Percentiles rank a stretch among this genome's conserved stretches.
phyloP scores from a whole-genome alignment of 2,888 invertebrate species.

The Ypsolopha sequella region DNA sequence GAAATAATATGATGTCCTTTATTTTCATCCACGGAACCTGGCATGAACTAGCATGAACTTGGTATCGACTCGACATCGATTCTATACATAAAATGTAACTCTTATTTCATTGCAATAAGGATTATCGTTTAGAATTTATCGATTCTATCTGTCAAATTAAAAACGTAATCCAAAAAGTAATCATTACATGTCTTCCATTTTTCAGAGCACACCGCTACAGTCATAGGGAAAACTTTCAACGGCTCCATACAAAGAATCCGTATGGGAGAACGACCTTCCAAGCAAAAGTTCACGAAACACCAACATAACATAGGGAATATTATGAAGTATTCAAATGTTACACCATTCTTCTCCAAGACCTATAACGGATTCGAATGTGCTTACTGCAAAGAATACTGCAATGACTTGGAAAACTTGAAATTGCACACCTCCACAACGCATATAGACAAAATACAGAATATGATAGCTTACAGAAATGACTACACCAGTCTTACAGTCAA shows the following conservation, averaged over 20 bases:
- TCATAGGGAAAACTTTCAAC: too few relatives aligned
- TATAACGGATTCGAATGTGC: slow-evolving; percentile 58
- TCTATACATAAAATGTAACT: too few relatives aligned
- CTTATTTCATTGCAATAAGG: too few relatives aligned
- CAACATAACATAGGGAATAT: slow-evolving; percentile 54
- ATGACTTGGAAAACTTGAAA: slow-evolving; percentile 36
- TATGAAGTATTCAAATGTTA: slow-evolving; percentile 50
- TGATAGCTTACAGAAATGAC: slow-evolving; percentile 35
- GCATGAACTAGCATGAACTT: too few relatives aligned
- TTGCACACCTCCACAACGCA: slow-evolving; percentile 42
- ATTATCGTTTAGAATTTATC: too few relatives aligned
- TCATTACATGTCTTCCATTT: too few relatives aligned
- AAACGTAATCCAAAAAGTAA: too few relatives aligned
- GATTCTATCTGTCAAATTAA: too few relatives aligned
- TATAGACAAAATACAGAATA: neutral
- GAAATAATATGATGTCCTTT: too few relatives aligned
- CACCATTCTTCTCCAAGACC: slow-evolving; percentile 55
- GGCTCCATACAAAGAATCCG: slow-evolving; percentile 9
- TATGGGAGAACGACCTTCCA: slow-evolving; percentile 16
- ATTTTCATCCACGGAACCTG: too few relatives aligned
- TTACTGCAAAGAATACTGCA: slow-evolving; percentile 51
- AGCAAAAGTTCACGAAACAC: slow-evolving; percentile 52
- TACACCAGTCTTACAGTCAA: slow-evolving; percentile 49
- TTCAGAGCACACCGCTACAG: too few relatives aligned
- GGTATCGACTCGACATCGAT: too few relatives aligned